Evolutionary conservation across 2,888 invertebrate genomes (phyloP).

Genomic region (Phania funesta): DNA sequence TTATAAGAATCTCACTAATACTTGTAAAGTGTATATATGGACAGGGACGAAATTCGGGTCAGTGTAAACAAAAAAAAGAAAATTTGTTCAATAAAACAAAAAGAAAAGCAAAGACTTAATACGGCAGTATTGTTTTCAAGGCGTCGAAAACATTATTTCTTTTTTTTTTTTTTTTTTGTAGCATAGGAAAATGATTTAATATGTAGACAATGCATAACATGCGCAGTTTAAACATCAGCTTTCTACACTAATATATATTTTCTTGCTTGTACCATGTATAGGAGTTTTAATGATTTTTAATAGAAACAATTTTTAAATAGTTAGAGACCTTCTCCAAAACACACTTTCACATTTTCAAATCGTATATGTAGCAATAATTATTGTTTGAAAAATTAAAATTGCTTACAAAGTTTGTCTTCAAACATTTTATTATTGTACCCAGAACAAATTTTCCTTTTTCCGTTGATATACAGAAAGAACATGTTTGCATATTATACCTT

Average conservation of each 20-base stretch:
- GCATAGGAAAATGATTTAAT: background rate
- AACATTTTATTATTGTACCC: background rate
- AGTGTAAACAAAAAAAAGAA: constrained; percentile 54
- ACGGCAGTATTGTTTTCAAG: constrained; percentile 48
- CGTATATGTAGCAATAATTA: no score
- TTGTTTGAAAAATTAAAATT: no score
- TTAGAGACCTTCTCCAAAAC: background rate
- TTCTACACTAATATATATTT: constrained; percentile 47
- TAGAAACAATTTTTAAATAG: background rate
- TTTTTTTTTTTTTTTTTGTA: constrained; percentile 42
- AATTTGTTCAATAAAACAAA: constrained; percentile 38
- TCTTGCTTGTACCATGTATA: constrained; percentile 34
- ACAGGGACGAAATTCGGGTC: constrained; percentile 43
- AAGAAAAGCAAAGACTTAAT: background rate
- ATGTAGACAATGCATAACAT: constrained; percentile 35
- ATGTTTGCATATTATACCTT: constrained; percentile 34
- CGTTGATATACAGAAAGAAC: background rate
- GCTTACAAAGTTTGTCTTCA: background rate
- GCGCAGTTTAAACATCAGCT: constrained; percentile 40
- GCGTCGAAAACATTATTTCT: constrained; percentile 54
- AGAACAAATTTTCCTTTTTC: background rate
- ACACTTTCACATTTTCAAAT: background rate
- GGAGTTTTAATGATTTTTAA: constrained; percentile 56
- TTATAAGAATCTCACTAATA: background rate
- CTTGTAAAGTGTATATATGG: background rate